Evolutionary conservation across 2,113 vertebrate genomes (phyloP), one percentile per base, ranked within the genome.

Genomic region (Nansenia antarctica): DNA sequence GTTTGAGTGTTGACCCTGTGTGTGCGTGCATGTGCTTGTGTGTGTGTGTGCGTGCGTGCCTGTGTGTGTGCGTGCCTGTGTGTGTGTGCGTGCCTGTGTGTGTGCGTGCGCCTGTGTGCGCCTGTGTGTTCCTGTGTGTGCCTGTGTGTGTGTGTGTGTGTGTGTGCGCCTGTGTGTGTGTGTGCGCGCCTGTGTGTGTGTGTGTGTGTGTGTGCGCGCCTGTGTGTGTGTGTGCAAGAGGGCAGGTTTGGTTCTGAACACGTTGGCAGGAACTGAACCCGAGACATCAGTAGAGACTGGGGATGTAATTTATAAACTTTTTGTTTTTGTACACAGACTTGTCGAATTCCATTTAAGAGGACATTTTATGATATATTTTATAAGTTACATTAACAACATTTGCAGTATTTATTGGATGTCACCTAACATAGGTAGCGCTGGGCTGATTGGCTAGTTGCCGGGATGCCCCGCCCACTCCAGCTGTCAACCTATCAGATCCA

Each of bases 361-460:
- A 91, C 81, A 69, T 90, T 92, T 91, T 88, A 89, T 84, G 73
- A 81, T 78, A 72, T 80, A 84, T 91, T 93, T 91, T 93, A 79
- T 90, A 88, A 92, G 84, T 90, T 90, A 77, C 85, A 77, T 87
- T 76, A 72, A 76, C 86, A 86, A 88, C 82, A 81, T 82, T 86
- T 87, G 81, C 88, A 89, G 89, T 91, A 91, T 93, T 92, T 92
- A 91, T 92, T 92, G 87, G 87, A 80, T 77, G 73, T 84, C 79
- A 80, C 77, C 79, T 84, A 79, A 85, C 80, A 52, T 72, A 70
- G 78, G 85, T 79, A 49, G 55, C 72, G 68, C 73, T 66, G 74
- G 81, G 76, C 78, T 67, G 71, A 61, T 9, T 18, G 26, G 8
- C n/a, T n/a, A n/a, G 26, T 22, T 34, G 45, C 45, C 70, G 68